These are phyloP conservation scores for Gymnobelideus leadbeateri DNA, from an alignment of 2,113 vertebrate genomes.

Conservation along the genomic window DNA sequence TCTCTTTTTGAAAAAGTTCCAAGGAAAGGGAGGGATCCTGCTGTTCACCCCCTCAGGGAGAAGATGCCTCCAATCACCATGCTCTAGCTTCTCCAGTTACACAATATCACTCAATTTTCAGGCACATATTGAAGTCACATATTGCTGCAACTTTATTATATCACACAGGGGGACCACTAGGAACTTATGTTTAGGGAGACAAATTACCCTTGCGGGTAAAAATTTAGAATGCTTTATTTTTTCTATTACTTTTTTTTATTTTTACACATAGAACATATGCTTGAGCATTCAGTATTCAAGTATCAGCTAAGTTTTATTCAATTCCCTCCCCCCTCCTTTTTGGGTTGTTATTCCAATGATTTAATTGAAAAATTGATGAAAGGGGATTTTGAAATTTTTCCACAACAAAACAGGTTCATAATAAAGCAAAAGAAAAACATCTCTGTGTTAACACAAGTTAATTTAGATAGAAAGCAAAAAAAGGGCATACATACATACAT, in stretches of 20 bases:
- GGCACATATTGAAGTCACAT: neutral
- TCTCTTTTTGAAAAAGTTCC: slow-evolving; percentile 23
- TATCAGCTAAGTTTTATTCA: neutral
- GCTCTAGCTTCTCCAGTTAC: slow-evolving; percentile 24
- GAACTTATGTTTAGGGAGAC: neutral
- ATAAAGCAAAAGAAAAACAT: neutral
- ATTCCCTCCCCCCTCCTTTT: neutral
- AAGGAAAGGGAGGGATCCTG: neutral
- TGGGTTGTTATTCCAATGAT: neutral
- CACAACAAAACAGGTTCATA: neutral
- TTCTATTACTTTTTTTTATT: slow-evolving; percentile 15
- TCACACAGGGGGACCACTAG: slow-evolving; percentile 2
- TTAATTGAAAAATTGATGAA: neutral
- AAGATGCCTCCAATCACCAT: neutral
- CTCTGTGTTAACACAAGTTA: neutral
- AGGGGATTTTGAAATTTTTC: neutral
- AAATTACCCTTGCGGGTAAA: slow-evolving; percentile 6
- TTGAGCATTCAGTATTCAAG: neutral
- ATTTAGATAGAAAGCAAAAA: slow-evolving; percentile 8
- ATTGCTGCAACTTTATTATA: neutral
- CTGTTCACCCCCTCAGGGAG: slow-evolving; percentile 4
- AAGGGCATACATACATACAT: neutral
- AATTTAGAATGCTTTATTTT: slow-evolving; percentile 1
- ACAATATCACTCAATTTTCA: slow-evolving; percentile 3
- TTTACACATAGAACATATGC: slow-evolving; percentile 25